A percentile compares a stretch with the other conserved stretches of the same genome.
Conservation (phyloP, 2,797 vertebrate genomes). For the Acanthopagrus latus region DNA sequence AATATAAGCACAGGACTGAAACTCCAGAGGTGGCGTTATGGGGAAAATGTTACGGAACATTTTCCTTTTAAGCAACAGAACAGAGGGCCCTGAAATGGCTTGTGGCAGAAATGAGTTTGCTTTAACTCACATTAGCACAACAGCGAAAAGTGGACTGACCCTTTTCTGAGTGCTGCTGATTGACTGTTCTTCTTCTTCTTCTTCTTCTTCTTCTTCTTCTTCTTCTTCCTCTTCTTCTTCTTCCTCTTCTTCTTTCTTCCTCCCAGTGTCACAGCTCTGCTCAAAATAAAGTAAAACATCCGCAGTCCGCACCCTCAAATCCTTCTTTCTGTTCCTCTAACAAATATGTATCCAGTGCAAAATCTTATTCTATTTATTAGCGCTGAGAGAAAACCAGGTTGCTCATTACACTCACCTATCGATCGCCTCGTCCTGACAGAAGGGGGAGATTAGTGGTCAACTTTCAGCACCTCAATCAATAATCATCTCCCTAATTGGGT, state of each 20-base stretch:
- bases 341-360: conserved; percentile 67
- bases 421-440: conserved; percentile 75
- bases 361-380: conserved; percentile 75
- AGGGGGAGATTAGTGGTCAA: conserved; percentile 83
- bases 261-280: too few species aligned
- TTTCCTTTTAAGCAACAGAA: conserved; percentile 20
- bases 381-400: conserved; percentile 63
- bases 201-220: neutral
- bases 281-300: neutral
- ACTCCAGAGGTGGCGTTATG: conserved; percentile 53
- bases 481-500: conserved; percentile 87
- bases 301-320: conserved; percentile 14
- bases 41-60: conserved; percentile 10
- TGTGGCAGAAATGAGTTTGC: conserved; percentile 13
- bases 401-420: conserved; percentile 81
- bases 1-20: conserved; percentile 60
- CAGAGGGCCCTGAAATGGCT: conserved; percentile 22
- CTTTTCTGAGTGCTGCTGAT: neutral
- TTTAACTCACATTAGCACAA: conserved; percentile 14
- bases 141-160: neutral
- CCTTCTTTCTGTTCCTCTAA: conserved; percentile 18
- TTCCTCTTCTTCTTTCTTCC: neutral
- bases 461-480: conserved; percentile 85
- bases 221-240: too few species aligned
- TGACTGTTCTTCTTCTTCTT: neutral